A percentile compares a stretch with the other conserved stretches of the same genome.
Conservation (phyloP, 2,888 invertebrate species). For the Isotomurus palustris region DNA sequence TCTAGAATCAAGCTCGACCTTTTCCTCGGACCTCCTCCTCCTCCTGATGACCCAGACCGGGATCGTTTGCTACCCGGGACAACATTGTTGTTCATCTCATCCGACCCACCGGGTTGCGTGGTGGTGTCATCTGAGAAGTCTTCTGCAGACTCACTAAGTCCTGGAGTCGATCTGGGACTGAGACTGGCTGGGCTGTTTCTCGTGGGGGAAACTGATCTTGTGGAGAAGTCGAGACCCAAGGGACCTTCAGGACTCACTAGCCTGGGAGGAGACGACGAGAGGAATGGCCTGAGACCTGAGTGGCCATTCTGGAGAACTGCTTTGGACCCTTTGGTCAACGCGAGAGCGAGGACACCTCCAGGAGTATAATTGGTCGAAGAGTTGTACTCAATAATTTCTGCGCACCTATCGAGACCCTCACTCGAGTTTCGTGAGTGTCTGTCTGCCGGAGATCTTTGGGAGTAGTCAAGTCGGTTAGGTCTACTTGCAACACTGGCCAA, state of each 20-base stretch:
- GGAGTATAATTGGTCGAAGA: conserved; percentile 22
- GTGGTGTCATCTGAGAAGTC: conserved; percentile 30
- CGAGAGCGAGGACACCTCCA: conserved; percentile 45
- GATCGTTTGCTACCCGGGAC: conserved; percentile 21
- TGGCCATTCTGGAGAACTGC: conserved; percentile 27
- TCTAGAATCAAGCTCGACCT: conserved; percentile 46
- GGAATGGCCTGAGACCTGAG: background rate
- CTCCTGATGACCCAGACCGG: conserved; percentile 14
- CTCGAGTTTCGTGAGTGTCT: conserved; percentile 6
- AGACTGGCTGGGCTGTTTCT: conserved; percentile 39
- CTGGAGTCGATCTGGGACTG: conserved; percentile 42
- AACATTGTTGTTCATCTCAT: conserved; percentile 7
- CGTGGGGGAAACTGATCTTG: conserved; percentile 37
- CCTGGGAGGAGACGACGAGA: conserved; percentile 25
- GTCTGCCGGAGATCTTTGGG: conserved; percentile 15
- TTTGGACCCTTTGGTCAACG: conserved; percentile 44
- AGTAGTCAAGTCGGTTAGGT: background rate
- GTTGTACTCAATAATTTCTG: conserved; percentile 26
- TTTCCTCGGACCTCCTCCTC: conserved; percentile 41
- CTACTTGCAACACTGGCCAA: background rate
- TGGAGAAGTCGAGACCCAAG: conserved; percentile 36
- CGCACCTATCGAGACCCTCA: conserved; percentile 28
- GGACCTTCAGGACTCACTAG: conserved; percentile 42
- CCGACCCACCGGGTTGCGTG: background rate
- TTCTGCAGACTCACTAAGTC: conserved; percentile 33